Percentiles rank a stretch among this genome's conserved stretches.
Evolutionary conservation across 2,888 invertebrate species (phyloP).

Genomic region (Tachina grossa): DNA sequence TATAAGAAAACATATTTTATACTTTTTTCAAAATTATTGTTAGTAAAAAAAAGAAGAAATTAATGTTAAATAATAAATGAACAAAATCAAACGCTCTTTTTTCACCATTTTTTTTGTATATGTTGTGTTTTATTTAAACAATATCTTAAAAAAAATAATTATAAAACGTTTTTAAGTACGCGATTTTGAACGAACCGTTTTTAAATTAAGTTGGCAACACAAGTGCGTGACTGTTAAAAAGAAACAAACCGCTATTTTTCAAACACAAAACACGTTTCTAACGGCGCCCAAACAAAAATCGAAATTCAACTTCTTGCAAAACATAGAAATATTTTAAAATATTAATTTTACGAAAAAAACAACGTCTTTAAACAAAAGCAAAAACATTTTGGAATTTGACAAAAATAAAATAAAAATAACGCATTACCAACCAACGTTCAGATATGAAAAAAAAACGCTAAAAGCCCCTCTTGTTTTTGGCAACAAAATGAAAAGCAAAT

Average conservation of each 20-base stretch:
- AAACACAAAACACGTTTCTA: slow-evolving; percentile 77
- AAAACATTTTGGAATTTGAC: slow-evolving; percentile 59
- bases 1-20: slow-evolving; percentile 53
- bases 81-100: slow-evolving; percentile 72
- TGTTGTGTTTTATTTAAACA: slow-evolving; percentile 68
- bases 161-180: slow-evolving; percentile 59
- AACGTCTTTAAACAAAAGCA: slow-evolving; percentile 74
- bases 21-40: slow-evolving; percentile 67
- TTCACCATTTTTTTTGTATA: slow-evolving; percentile 72
- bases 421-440: slow-evolving; percentile 65
- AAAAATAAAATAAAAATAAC: slow-evolving; percentile 24
- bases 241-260: slow-evolving; percentile 50
- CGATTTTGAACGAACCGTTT: slow-evolving; percentile 63
- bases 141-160: slow-evolving; percentile 36
- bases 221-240: slow-evolving; percentile 60
- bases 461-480: slow-evolving; percentile 72
- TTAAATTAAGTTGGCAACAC: slow-evolving; percentile 62
- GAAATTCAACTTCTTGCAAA: slow-evolving; percentile 84
- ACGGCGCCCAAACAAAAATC: slow-evolving; percentile 84
- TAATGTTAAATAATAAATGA: slow-evolving; percentile 21
- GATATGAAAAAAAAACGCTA: slow-evolving; percentile 68
- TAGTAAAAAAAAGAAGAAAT: slow-evolving; percentile 47
- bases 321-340: slow-evolving; percentile 73
- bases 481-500: slow-evolving; percentile 62
- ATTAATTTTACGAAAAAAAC: slow-evolving; percentile 71